Conservation (phyloP, 1,140 invertebrate genomes). For the Drosophila varians region DNA sequence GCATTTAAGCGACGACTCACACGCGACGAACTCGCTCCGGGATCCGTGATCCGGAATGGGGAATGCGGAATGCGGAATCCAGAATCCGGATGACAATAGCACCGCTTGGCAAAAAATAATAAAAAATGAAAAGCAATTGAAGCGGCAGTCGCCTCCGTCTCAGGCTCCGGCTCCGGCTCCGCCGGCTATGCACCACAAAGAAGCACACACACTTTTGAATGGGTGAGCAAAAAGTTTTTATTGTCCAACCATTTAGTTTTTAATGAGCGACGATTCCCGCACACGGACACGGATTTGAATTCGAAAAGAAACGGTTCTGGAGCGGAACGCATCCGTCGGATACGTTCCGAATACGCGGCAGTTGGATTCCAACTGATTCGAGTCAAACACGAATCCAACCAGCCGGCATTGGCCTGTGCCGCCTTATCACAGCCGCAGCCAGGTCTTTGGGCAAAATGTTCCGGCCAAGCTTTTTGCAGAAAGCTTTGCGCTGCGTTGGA, state of each 20-base stretch:
- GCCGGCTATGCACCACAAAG: not conserved
- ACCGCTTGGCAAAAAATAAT: constrained; percentile 13
- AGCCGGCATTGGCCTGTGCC: constrained; percentile 19
- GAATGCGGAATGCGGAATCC: not conserved
- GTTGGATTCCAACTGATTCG: constrained; percentile 70
- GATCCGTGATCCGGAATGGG: not conserved
- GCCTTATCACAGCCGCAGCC: constrained; percentile 7
- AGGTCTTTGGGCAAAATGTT: constrained; percentile 1
- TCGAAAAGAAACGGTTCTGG: not conserved
- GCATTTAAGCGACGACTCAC: constrained; percentile 54
- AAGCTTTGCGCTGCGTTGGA: constrained; percentile 12
- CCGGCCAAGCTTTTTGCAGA: constrained; percentile 9
- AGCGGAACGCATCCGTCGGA: constrained; percentile 6
- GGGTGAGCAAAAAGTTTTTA: constrained; percentile 33
- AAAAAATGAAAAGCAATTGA: constrained; percentile 5
- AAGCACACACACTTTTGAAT: constrained; percentile 18
- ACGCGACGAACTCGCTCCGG: not conserved
- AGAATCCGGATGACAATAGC: constrained; percentile 48
- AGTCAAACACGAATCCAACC: constrained; percentile 50
- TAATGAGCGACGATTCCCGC: constrained; percentile 36
- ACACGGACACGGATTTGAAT: too few species aligned
- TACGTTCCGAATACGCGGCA: constrained; percentile 65
- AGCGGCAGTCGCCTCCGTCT: not conserved
- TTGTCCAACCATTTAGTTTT: constrained; percentile 39
- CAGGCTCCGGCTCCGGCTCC: not conserved